A percentile compares a stretch with the other conserved stretches of the same genome.
Conservation (phyloP, 2,888 invertebrate genomes). For the Phyllotreta striolata region DNA sequence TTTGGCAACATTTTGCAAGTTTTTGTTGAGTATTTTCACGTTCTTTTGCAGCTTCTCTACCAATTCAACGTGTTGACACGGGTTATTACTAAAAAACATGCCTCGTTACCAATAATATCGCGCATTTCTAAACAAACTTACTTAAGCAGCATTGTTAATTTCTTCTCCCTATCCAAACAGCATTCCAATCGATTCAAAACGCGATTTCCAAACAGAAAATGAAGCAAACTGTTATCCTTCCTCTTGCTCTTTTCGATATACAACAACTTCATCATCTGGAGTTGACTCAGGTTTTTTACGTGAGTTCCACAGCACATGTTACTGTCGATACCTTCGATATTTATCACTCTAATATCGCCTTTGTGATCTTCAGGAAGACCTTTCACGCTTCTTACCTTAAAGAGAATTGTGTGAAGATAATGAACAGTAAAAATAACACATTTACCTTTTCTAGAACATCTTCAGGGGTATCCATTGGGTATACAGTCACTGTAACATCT, state of each 20-base stretch:
- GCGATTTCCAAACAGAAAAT: conserved; percentile 78
- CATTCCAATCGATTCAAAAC: conserved; percentile 69
- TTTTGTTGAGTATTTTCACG: conserved; percentile 71
- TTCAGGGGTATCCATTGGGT: conserved; percentile 69
- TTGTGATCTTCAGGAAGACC: conserved; percentile 83
- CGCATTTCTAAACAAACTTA: conserved; percentile 60
- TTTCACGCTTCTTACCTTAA: conserved; percentile 69
- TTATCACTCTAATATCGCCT: conserved; percentile 78
- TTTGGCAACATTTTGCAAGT: conserved; percentile 69
- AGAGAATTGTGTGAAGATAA: conserved; percentile 5
- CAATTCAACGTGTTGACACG: conserved; percentile 73
- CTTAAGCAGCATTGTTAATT: conserved; percentile 75
- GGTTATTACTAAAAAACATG: conserved; percentile 68
- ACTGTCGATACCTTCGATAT: conserved; percentile 78
- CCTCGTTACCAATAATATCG: not conserved
- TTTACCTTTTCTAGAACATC: conserved; percentile 52
- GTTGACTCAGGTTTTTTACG: conserved; percentile 75
- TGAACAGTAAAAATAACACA: conserved; percentile 19
- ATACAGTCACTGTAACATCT: conserved; percentile 71
- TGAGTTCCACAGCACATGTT: conserved; percentile 93
- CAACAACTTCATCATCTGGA: conserved; percentile 73
- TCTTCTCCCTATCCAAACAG: conserved; percentile 72
- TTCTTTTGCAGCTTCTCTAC: conserved; percentile 78
- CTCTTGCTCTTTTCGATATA: conserved; percentile 76
- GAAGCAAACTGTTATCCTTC: conserved; percentile 70